Percentiles rank a stretch among this genome's conserved stretches.
Evolutionary conservation across 1,140 invertebrate genomes (phyloP).

Genomic region (Eriocheir sinensis): DNA sequence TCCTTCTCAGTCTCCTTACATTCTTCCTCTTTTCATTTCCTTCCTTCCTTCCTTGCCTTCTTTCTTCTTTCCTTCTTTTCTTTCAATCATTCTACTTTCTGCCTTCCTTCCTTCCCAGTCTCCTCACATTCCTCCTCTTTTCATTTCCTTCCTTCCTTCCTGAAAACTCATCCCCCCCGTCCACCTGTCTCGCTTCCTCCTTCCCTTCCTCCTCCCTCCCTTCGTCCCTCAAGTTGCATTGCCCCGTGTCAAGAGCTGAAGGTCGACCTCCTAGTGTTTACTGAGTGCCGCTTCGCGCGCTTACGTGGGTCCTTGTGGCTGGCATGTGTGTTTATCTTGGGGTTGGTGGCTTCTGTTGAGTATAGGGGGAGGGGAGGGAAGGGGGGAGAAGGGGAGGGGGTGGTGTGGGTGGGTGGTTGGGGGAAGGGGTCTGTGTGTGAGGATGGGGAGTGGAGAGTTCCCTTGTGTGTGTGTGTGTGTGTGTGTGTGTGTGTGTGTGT

Average conservation of each 20-base stretch:
- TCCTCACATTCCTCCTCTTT: background rate
- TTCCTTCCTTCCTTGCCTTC: background rate
- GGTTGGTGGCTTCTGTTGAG: too few relatives aligned
- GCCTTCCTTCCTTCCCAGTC: background rate
- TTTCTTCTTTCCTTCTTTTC: background rate
- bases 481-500: conserved; percentile 40
- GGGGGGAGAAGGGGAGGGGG: background rate
- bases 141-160: background rate
- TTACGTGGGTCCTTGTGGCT: too few relatives aligned
- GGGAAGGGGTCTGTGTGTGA: background rate
- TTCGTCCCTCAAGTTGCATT: background rate
- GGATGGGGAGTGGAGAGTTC: background rate
- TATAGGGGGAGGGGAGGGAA: background rate
- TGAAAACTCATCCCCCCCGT: background rate
- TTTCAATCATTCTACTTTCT: background rate
- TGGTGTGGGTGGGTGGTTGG: conserved; percentile 13
- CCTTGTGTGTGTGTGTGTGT: conserved; percentile 31
- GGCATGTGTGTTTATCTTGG: too few relatives aligned
- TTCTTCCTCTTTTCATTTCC: background rate
- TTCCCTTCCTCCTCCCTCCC: background rate
- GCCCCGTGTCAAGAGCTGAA: too few relatives aligned
- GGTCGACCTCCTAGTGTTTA: too few relatives aligned
- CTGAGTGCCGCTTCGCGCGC: too few relatives aligned
- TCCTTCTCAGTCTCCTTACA: background rate
- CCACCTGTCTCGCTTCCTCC: background rate